Evolutionary conservation across 2,888 invertebrate species (phyloP).

Genomic region (Dione juno): DNA sequence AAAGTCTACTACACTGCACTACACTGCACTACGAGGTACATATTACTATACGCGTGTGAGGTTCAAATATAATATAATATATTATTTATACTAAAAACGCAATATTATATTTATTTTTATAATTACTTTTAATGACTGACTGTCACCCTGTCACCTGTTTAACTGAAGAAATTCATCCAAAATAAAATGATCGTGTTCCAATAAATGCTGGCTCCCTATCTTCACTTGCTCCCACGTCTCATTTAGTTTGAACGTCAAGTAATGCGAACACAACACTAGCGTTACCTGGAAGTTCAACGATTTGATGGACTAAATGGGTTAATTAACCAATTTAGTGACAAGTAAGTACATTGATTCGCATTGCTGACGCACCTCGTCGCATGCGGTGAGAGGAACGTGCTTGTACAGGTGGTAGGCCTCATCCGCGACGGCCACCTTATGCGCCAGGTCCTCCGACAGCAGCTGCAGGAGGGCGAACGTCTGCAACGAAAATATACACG

Average conservation of each 20-base stretch:
- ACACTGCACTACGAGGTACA: too few relatives aligned
- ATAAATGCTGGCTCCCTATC: constrained; percentile 47
- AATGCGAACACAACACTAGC: constrained; percentile 67
- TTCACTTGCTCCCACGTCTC: constrained; percentile 68
- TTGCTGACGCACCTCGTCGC: constrained; percentile 71
- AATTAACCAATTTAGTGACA: too few relatives aligned
- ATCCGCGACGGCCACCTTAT: constrained; percentile 65
- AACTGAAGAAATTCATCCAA: constrained; percentile 65
- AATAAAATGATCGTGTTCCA: constrained; percentile 54
- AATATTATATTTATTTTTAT: too few relatives aligned
- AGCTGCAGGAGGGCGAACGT: constrained; percentile 66
- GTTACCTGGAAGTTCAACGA: constrained; percentile 53
- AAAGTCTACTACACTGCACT: too few relatives aligned
- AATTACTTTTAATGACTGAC: too few relatives aligned
- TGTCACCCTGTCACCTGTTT: constrained; percentile 53
- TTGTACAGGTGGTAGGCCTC: constrained; percentile 72
- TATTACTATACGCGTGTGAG: too few relatives aligned
- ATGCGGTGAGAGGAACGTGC: constrained; percentile 59
- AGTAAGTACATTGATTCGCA: too few relatives aligned
- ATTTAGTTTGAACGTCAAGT: constrained; percentile 64
- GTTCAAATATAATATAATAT: too few relatives aligned
- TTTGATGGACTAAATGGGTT: too few relatives aligned
- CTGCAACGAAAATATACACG: constrained; percentile 51
- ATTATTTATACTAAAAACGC: too few relatives aligned
- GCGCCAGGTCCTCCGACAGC: constrained; percentile 66